phyloP scores from a whole-genome alignment of 2,888 invertebrate genomes.

The Balanococcus diminutus region DNA sequence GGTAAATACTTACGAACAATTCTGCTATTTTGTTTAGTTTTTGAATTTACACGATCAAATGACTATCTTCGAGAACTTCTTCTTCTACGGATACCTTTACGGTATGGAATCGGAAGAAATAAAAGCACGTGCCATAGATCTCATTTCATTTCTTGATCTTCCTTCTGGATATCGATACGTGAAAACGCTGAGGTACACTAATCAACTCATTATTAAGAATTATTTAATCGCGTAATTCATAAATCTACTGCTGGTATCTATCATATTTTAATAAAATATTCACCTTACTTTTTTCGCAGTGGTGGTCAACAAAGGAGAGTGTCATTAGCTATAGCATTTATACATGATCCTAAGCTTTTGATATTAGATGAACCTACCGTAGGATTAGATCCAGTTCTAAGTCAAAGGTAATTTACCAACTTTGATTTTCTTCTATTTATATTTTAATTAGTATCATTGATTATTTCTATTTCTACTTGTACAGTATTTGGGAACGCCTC shows the following conservation, averaged over 20 bases:
- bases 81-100: constrained; percentile 57
- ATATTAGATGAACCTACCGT: constrained; percentile 94
- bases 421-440: background rate
- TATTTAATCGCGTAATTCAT: background rate
- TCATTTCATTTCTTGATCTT: constrained; percentile 56
- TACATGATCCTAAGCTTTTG: constrained; percentile 85
- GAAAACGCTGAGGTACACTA: constrained; percentile 54
- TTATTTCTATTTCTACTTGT: background rate
- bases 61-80: constrained; percentile 56
- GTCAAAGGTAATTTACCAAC: constrained; percentile 69
- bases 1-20: no score
- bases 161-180: constrained; percentile 56
- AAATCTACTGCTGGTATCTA: no score
- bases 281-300: no score
- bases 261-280: constrained; percentile 20
- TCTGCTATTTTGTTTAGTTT: constrained; percentile 47
- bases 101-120: constrained; percentile 56
- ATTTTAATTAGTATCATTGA: background rate
- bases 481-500: constrained; percentile 57
- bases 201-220: background rate
- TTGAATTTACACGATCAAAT: constrained; percentile 56
- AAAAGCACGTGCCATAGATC: constrained; percentile 56
- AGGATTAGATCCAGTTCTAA: constrained; percentile 87
- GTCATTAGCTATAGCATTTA: constrained; percentile 84
- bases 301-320: constrained; percentile 91